Evolutionary conservation across 1,140 invertebrate species (phyloP), one percentile per base, ranked within the genome.

Genomic region (Ruditapes philippinarum): DNA sequence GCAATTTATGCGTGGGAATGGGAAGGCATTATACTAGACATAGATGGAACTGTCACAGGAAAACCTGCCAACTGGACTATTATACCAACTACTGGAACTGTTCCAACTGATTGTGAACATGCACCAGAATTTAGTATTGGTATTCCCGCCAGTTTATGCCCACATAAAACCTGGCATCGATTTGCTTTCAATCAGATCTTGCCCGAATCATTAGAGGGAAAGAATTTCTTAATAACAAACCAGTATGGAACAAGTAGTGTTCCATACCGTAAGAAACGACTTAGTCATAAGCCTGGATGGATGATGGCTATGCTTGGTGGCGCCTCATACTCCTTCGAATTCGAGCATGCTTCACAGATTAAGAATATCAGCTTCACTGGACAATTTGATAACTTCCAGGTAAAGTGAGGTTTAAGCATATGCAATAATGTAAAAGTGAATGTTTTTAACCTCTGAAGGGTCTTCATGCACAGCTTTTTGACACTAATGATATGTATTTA

Each of bases 121-220:
- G 76, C 78, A 11, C 42, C 82, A 0, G 87, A 83, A 1, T 93
- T 91, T 60, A 90, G 85, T 80, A 42, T 79, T 19, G 81, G 68
- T 25, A 78, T 90, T 45, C 76, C 88, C 14, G 93, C 91, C 0
- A 92, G 90, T 38, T 73, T 92, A 0, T 95, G 93, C 89, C 83
- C 91, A 12, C 88, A 94, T 2, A 92, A 91, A 45, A 7, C 42
- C 5, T 93, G 94, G 74, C 91, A 92, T 65, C 83, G 94, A 78
- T 94, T 95, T 79, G 88, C 94, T 31, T 94, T 95, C 81, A 94
- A 94, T 57, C 89, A 93, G 33, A 83, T 90, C n/a, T 17, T 70
- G 2, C 94, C 94, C 9, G 25, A 19, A 4, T 92, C 92, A 0
- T 45, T 95, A 38, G 54, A 91, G 33, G 91, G 70, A 9, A 94